Evolutionary conservation across 2,888 invertebrate species (phyloP).

Genomic region (Saturnia pavonia): DNA sequence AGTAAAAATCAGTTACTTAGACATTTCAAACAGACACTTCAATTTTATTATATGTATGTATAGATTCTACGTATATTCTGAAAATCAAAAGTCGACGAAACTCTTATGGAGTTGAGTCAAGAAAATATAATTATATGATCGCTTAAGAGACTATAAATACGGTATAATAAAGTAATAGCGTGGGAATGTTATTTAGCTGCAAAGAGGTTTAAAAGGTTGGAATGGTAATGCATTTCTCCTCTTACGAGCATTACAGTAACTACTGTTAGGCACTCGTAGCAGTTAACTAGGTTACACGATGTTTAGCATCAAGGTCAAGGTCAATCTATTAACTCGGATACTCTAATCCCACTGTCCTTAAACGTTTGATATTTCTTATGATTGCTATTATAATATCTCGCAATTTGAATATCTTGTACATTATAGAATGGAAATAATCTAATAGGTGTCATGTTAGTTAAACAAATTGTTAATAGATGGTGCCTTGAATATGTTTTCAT

Average conservation of each 20-base stretch:
- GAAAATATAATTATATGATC: no score
- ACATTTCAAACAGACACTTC: no score
- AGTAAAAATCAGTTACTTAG: no score
- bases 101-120: no score
- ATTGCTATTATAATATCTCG: background rate
- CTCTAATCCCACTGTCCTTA: background rate
- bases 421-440: no score
- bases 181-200: background rate
- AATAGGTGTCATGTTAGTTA: no score
- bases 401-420: no score
- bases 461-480: no score
- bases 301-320: background rate
- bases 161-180: background rate
- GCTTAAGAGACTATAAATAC: background rate
- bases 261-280: background rate
- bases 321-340: background rate
- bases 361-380: background rate
- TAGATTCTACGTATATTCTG: no score
- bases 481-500: no score
- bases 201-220: background rate
- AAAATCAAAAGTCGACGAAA: no score
- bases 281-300: background rate
- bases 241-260: background rate
- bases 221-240: conserved; percentile 7
- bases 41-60: no score